Evolutionary conservation across 1,140 invertebrate genomes (phyloP), one percentile per base, ranked within the genome.

Genomic region (Diorhabda carinulata): DNA sequence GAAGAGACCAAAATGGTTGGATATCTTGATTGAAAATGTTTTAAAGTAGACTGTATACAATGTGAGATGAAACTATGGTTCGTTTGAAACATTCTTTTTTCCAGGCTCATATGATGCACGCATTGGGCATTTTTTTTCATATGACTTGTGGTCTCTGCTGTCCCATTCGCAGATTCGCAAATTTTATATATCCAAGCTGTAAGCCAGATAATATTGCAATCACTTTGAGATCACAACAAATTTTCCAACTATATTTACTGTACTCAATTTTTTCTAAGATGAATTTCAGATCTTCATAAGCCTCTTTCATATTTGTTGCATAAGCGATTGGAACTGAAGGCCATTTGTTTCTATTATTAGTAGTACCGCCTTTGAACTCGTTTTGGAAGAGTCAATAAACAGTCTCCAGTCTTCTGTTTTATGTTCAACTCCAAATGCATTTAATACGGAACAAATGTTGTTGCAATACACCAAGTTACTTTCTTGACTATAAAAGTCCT

Each of bases 311-410:
- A 43, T 74, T 6, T 60, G 70, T 69, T 58, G 76, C 70, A 68
- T 81, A 73, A 62, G 66, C 78, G 2, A 81, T 58, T 8, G 78
- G 79, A 62, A 82, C 57, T 61, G 78, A 80, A 40, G 76, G 69
- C 64, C 72, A 76, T 59, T 68, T 64, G 65, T 82, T 80, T 45
- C 79, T 74, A 67, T 81, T 81, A 57, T 81, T 4, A 81, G 68
- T 25, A 82, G 66, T 2, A 79, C 78, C 41, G 70, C 76, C 72
- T 82, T 81, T 8, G 81, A 74, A 59, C 79, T 80, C 63, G 61
- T 73, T 57, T 65, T 68, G 5, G 75, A 76, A 45, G n/a, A n/a
- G 68, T 81, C 75, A 67, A 73, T 71, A 56, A 73, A 70, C 56
- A 73, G 57, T 10, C 70, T 25, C 72, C 72, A 73, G 25, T 71